These are phyloP conservation scores for Myopa tessellatipennis DNA, from an alignment of 2,888 invertebrate genomes.

Conservation along the genomic window DNA sequence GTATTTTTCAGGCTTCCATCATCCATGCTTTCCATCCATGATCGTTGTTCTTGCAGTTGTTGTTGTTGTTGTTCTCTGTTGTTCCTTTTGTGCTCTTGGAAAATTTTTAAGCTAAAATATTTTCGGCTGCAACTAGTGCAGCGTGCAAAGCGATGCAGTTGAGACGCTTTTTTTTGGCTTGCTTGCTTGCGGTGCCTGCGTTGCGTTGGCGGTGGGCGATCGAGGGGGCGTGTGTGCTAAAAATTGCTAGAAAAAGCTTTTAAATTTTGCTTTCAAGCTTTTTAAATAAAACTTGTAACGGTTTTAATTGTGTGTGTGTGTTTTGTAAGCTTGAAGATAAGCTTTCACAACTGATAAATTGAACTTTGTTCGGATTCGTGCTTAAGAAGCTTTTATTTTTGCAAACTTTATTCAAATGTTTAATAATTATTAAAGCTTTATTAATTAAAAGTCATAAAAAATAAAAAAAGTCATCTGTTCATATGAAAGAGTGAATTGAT, in stretches of 20 bases:
- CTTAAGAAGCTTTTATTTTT: too few species aligned
- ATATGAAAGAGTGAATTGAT: too few species aligned
- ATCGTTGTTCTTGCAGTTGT: constrained; percentile 15
- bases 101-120: constrained; percentile 49
- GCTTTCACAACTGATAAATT: too few species aligned
- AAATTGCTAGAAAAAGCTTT: constrained; percentile 5
- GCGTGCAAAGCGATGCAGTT: constrained; percentile 59
- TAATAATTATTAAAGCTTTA: too few species aligned
- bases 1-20: constrained; percentile 48
- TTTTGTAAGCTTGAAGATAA: too few species aligned
- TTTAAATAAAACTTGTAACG: background rate
- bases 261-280: background rate
- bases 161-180: constrained; percentile 50
- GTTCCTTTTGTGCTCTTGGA: constrained; percentile 48
- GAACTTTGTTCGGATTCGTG: too few species aligned
- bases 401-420: too few species aligned
- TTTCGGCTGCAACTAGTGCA: constrained; percentile 56
- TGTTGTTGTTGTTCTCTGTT: constrained; percentile 3
- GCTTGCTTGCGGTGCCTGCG: constrained; percentile 6
- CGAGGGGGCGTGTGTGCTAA: constrained; percentile 17
- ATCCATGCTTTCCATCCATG: constrained; percentile 18
- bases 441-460: too few species aligned
- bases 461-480: too few species aligned
- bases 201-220: background rate
- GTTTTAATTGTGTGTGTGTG: background rate